Base-by-base conservation (phyloP, 2,797 vertebrate species). In the Vultur gryphus region DNA sequence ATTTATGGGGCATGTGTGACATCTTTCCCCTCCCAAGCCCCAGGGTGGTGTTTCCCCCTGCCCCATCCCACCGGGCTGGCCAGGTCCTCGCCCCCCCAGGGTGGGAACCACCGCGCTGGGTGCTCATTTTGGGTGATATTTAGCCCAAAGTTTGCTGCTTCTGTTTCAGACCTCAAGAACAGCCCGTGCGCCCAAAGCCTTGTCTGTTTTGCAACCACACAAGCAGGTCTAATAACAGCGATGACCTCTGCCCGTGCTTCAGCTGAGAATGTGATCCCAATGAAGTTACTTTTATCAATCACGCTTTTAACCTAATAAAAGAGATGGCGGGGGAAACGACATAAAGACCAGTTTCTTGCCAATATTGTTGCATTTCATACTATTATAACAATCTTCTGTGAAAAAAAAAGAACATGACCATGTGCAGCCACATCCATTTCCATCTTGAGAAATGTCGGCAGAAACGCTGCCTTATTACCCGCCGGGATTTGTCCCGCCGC, bases 191-290 rank as follows among this genome's bases (percentile, higher is more conserved):
- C 67, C 61, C 17, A 1, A 44, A 37, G 41, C 48, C 52, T 13
- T 0, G 29, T 29, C 46, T 0, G 0, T 8, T 6, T 9, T 9
- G 71, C 80, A 51, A 7, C n/a, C 33, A 1, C 29, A 3, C 1
- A 1, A 7, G 64, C 65, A 0, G 64, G n/a, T 43, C 12, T 44
- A 2, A 44, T 28, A 7, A 5, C 54, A 7, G 89, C 35, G 0
- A 2, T 65, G 82, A 72, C 54, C 93, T 76, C 92, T 81, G 86
- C 66, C 87, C 8, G 6, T 0, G 16, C 52, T 5, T 10, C 89
- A 6, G 48, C 80, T 18, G n/a, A 19, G 44, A 31, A 29, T 23
- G 11, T 1, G 16, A 31, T 23, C 48, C 8, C 49, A 7, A 5
- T 4, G 28, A 31, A 57, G 81, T 3, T 46, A 35, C 75, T 61